These are phyloP conservation scores for Heliconius sara DNA, from an alignment of 2,888 invertebrate species.

Conservation along the genomic window DNA sequence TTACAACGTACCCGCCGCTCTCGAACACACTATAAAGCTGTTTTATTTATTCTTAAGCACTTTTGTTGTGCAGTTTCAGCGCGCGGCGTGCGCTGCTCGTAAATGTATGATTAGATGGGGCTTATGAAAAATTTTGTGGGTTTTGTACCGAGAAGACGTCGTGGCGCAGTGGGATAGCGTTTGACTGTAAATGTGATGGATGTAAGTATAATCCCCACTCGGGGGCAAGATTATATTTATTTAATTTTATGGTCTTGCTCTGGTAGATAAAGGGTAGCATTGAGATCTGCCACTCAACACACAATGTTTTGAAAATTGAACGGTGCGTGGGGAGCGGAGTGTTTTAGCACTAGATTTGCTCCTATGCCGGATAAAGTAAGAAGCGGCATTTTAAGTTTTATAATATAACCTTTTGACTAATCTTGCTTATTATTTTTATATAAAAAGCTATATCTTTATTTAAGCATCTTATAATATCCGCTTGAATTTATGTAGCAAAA, in stretches of 20 bases:
- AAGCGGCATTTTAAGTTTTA: too few species aligned
- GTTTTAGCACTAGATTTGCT: too few species aligned
- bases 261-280: too few species aligned
- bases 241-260: too few species aligned
- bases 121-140: constrained; percentile 7
- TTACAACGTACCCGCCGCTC: constrained; percentile 14
- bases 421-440: too few species aligned
- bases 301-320: too few species aligned
- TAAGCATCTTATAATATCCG: too few species aligned
- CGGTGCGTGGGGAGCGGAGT: too few species aligned
- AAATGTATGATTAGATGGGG: constrained; percentile 5
- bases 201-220: neutral
- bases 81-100: neutral
- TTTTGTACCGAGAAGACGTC: neutral
- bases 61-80: constrained; percentile 25
- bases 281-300: neutral
- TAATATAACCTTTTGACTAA: too few species aligned
- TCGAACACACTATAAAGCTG: constrained; percentile 17
- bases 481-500: too few species aligned
- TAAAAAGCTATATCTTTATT: too few species aligned
- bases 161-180: neutral
- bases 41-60: constrained; percentile 35
- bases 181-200: neutral
- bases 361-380: too few species aligned
- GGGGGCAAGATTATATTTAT: neutral